phyloP scores from a whole-genome alignment of 2,113 vertebrate genomes.

The Phyllopteryx taeniolatus region DNA sequence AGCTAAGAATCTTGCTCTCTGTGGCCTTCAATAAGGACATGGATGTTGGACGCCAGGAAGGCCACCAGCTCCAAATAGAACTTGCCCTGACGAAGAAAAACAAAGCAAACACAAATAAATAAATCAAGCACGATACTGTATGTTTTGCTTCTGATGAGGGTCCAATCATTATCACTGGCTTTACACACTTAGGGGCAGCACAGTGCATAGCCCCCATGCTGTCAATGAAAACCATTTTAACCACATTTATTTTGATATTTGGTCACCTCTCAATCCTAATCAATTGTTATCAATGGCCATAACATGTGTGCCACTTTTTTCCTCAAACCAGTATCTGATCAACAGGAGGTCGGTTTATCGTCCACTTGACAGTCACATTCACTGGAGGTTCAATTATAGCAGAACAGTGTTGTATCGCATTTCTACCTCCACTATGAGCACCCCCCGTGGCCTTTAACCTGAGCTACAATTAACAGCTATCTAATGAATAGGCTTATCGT shows the following conservation, averaged over 20 bases:
- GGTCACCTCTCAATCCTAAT: neutral
- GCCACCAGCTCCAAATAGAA: constrained; percentile 83
- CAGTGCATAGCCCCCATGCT: no score
- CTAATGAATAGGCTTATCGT: neutral
- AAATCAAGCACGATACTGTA: neutral
- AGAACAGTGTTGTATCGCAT: neutral
- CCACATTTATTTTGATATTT: neutral
- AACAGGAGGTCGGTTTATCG: no score
- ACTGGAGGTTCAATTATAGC: neutral
- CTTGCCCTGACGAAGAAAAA: constrained; percentile 55
- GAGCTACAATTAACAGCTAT: neutral
- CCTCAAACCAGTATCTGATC: no score
- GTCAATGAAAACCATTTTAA: neutral
- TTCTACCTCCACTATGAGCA: neutral
- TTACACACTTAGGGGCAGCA: neutral
- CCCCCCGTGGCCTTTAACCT: constrained; percentile 11
- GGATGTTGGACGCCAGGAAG: constrained; percentile 88
- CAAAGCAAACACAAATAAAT: neutral
- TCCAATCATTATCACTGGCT: neutral
- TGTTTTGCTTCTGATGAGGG: neutral
- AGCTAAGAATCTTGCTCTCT: constrained; percentile 85
- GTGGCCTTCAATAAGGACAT: constrained; percentile 87
- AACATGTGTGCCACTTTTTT: no score
- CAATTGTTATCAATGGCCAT: no score
- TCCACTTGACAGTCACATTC: no score